phyloP scores from a whole-genome alignment of 2,113 vertebrate species.

The Brachyhypopomus occidentalis region DNA sequence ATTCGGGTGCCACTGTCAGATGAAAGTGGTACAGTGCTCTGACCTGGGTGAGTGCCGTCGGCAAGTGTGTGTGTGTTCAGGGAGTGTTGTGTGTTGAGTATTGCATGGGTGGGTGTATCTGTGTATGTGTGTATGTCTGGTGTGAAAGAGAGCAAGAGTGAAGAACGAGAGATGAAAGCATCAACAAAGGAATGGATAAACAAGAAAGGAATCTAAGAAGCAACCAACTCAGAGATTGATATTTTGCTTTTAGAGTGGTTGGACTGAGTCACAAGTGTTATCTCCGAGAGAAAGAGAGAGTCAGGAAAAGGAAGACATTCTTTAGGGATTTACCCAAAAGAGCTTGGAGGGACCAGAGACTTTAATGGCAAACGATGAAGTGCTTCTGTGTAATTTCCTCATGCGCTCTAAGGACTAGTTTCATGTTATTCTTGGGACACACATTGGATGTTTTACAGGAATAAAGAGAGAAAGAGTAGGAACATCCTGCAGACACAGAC shows the following conservation, averaged over 20 bases:
- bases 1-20: slow-evolving; percentile 88
- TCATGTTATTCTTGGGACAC: slow-evolving; percentile 55
- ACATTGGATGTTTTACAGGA: slow-evolving; percentile 52
- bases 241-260: too few species aligned
- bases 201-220: background rate
- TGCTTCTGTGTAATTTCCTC: slow-evolving; percentile 50
- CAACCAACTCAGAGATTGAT: background rate
- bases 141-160: too few species aligned
- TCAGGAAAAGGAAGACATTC: slow-evolving; percentile 24
- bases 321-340: slow-evolving; percentile 42
- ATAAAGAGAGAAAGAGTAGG: background rate
- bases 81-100: too few species aligned
- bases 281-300: background rate
- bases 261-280: background rate
- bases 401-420: slow-evolving; percentile 38
- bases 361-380: slow-evolving; percentile 52
- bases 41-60: slow-evolving; percentile 80
- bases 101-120: slow-evolving; percentile 7
- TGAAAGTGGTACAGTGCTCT: slow-evolving; percentile 86
- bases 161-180: background rate
- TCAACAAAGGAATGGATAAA: background rate
- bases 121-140: background rate
- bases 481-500: slow-evolving; percentile 20
- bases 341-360: slow-evolving; percentile 6
- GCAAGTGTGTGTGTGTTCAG: background rate